Evolutionary conservation across 2,113 vertebrate genomes (phyloP).

Genomic region (Peucedramus taeniatus): DNA sequence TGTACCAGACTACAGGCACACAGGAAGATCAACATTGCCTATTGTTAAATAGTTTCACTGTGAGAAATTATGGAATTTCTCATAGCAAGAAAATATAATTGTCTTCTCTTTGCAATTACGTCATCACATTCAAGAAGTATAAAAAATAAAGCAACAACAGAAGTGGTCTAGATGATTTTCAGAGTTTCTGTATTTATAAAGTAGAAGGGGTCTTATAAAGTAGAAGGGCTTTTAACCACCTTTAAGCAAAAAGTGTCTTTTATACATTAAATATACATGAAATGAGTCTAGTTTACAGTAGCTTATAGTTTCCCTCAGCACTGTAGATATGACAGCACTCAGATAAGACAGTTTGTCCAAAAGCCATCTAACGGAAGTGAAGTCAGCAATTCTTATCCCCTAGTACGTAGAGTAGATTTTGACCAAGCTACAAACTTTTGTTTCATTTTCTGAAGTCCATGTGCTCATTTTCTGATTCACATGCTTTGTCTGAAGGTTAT

Average conservation of each 20-base stretch:
- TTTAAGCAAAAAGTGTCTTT: not conserved
- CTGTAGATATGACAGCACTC: not conserved
- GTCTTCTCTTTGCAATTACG: not conserved
- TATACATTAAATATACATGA: not conserved
- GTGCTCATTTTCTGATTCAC: accelerated
- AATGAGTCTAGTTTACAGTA: not conserved
- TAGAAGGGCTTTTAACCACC: not conserved
- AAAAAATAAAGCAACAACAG: not conserved
- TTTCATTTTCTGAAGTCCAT: not conserved
- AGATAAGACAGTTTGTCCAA: not conserved
- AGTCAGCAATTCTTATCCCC: not conserved
- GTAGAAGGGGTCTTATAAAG: not conserved
- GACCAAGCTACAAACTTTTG: not conserved
- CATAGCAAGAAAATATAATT: not conserved
- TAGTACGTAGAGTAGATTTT: accelerated
- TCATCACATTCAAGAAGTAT: not conserved
- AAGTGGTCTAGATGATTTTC: not conserved
- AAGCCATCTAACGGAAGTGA: not conserved
- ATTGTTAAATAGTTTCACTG: not conserved
- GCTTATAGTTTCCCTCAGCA: not conserved
- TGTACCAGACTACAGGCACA: not conserved
- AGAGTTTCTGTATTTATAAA: not conserved
- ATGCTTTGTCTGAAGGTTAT: not conserved
- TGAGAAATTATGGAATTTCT: not conserved
- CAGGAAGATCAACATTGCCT: not conserved